These are phyloP conservation scores for Synergus gifuensis DNA, from an alignment of 2,888 invertebrate genomes.

Conservation along the genomic window DNA sequence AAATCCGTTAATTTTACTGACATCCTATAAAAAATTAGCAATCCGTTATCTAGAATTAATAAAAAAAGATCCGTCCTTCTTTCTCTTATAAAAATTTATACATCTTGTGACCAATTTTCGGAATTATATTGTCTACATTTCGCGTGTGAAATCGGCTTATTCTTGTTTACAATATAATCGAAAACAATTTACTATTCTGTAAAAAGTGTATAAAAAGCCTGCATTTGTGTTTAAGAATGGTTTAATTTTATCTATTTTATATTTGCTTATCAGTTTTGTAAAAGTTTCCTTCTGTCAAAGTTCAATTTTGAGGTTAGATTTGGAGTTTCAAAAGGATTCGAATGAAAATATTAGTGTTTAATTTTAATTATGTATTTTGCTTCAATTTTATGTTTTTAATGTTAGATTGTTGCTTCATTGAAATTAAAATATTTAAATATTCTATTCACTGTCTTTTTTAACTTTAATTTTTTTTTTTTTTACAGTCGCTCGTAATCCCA, in stretches of 20 bases:
- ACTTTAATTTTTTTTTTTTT: too few relatives aligned
- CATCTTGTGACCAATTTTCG: neutral
- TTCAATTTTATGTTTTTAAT: too few relatives aligned
- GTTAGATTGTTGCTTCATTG: too few relatives aligned
- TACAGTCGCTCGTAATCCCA: slow-evolving; percentile 97
- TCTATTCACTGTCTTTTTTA: too few relatives aligned
- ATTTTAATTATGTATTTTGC: too few relatives aligned
- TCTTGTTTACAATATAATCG: neutral
- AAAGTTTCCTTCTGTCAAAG: neutral
- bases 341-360: too few relatives aligned
- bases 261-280: neutral
- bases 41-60: neutral
- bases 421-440: too few relatives aligned
- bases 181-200: neutral
- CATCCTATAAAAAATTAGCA: neutral
- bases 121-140: neutral
- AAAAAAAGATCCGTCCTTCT: neutral
- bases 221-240: neutral
- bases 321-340: neutral
- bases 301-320: slow-evolving; percentile 5
- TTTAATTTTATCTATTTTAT: neutral
- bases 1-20: slow-evolving; percentile 16
- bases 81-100: neutral
- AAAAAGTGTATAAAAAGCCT: neutral
- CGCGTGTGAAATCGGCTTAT: neutral